Percentiles rank a stretch among this genome's conserved stretches.
phyloP scores from a whole-genome alignment of 2,113 vertebrate genomes.

The Xiphophorus couchianus region DNA sequence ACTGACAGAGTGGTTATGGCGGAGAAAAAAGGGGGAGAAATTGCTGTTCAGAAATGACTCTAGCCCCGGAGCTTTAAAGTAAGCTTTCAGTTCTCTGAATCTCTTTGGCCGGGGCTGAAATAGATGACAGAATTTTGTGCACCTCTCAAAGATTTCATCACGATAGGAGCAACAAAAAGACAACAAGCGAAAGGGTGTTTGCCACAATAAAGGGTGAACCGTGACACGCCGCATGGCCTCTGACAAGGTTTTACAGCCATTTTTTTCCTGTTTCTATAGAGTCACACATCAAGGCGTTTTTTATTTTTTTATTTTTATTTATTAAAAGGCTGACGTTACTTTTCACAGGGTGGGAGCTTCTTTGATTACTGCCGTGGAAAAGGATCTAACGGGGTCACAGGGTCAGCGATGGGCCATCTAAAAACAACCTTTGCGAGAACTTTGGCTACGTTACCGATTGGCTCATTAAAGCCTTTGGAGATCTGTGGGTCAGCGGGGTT shows the following conservation, averaged over 20 bases:
- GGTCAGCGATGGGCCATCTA: constrained; percentile 30
- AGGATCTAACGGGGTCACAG: constrained; percentile 28
- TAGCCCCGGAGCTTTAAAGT: constrained; percentile 49
- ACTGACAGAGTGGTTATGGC: constrained; percentile 68
- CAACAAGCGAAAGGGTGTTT: constrained; percentile 32
- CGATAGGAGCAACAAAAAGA: constrained; percentile 26
- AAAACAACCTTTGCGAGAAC: constrained; percentile 24
- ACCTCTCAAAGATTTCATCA: constrained; percentile 51
- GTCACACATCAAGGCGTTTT: not conserved
- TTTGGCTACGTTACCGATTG: constrained; percentile 43
- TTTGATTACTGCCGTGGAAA: constrained; percentile 16
- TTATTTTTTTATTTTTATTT: not conserved
- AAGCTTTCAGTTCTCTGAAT: constrained; percentile 40
- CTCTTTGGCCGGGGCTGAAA: constrained; percentile 35
- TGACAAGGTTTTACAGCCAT: constrained; percentile 34
- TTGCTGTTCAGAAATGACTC: constrained; percentile 67
- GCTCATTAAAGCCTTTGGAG: constrained; percentile 56
- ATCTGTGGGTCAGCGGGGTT: constrained; percentile 45
- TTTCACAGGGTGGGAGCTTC: not conserved
- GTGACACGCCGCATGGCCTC: constrained; percentile 15
- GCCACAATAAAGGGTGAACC: constrained; percentile 42
- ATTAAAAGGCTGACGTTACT: not conserved
- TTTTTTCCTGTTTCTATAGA: constrained; percentile 21
- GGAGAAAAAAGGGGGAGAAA: constrained; percentile 51
- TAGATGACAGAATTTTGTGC: constrained; percentile 47